These are phyloP conservation scores for Drosophila formosana DNA, from an alignment of 2,888 invertebrate species.

Conservation along the genomic window DNA sequence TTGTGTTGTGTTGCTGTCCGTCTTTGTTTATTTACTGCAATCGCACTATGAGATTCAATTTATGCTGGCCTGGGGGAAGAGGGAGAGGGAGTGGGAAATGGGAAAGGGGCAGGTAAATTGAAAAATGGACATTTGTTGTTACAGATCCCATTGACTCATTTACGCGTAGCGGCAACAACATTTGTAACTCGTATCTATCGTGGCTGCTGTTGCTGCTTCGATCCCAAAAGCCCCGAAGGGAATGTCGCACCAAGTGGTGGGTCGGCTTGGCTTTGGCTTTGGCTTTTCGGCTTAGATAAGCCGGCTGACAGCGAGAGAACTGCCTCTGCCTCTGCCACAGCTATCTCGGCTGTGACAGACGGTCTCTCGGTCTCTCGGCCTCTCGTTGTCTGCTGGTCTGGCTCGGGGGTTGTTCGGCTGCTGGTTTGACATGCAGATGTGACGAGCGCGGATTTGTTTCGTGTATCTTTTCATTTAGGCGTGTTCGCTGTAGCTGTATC, in stretches of 20 bases:
- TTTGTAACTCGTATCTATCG: slow-evolving; percentile 6
- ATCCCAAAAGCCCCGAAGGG: slow-evolving; percentile 13
- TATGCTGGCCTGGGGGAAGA: slow-evolving; percentile 51
- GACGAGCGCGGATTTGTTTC: slow-evolving; percentile 76
- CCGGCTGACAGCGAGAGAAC: slow-evolving; percentile 40
- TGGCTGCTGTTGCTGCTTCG: neutral
- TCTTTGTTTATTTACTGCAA: slow-evolving; percentile 19
- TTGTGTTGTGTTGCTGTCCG: slow-evolving; percentile 29
- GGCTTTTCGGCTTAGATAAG: slow-evolving; percentile 77
- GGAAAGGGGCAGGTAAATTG: slow-evolving; percentile 62
- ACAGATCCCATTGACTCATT: slow-evolving; percentile 67
- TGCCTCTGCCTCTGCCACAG: slow-evolving; percentile 11
- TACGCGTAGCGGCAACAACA: slow-evolving; percentile 31
- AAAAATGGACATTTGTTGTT: slow-evolving; percentile 77
- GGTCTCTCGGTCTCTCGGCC: slow-evolving; percentile 16
- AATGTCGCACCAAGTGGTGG: slow-evolving; percentile 50
- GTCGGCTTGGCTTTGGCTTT: slow-evolving; percentile 61
- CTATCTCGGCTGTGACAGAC: slow-evolving; percentile 69
- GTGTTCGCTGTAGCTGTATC: slow-evolving; percentile 19
- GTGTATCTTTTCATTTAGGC: slow-evolving; percentile 52
- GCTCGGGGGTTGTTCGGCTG: slow-evolving; percentile 65
- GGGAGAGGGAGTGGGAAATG: neutral
- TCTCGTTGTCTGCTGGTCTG: neutral
- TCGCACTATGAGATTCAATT: slow-evolving; percentile 62
- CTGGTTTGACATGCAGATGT: slow-evolving; percentile 81